Conservation (phyloP, 2,888 invertebrate species). For the Nemotelus pantherinus region DNA sequence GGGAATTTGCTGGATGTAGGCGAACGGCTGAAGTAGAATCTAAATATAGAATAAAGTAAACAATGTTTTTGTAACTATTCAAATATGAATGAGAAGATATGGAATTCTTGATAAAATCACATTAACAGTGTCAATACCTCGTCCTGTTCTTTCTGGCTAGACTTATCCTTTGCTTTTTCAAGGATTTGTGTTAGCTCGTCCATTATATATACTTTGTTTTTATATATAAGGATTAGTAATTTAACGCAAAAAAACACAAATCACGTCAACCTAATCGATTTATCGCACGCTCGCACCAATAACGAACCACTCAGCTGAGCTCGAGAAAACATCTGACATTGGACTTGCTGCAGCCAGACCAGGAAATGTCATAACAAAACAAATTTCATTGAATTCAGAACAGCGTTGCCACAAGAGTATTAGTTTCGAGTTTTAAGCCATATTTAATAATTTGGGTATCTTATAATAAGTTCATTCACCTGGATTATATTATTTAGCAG, state of each 20-base stretch:
- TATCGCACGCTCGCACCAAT: neutral
- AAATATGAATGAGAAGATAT: no score
- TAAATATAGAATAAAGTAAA: conserved; percentile 62
- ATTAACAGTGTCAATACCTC: conserved; percentile 67
- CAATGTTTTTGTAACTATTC: neutral
- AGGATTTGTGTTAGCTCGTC: conserved; percentile 62
- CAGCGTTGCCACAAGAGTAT: no score
- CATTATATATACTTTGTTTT: conserved; percentile 53
- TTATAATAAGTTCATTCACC: no score
- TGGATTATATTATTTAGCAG: no score
- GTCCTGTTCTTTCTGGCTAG: conserved; percentile 71
- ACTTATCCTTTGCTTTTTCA: conserved; percentile 66
- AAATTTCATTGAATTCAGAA: no score
- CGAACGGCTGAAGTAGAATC: conserved; percentile 89
- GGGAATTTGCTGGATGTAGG: conserved; percentile 91
- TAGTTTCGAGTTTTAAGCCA: no score
- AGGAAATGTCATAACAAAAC: no score
- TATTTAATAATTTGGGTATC: no score
- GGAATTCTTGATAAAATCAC: no score
- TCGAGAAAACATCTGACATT: no score
- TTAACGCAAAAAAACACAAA: neutral
- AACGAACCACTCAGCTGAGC: neutral
- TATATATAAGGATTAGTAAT: neutral
- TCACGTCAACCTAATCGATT: conserved; percentile 1
- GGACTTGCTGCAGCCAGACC: no score